Evolutionary conservation across 2,797 vertebrate genomes (phyloP), one percentile per base, ranked within the genome.

Genomic region (Pangasius macronema): DNA sequence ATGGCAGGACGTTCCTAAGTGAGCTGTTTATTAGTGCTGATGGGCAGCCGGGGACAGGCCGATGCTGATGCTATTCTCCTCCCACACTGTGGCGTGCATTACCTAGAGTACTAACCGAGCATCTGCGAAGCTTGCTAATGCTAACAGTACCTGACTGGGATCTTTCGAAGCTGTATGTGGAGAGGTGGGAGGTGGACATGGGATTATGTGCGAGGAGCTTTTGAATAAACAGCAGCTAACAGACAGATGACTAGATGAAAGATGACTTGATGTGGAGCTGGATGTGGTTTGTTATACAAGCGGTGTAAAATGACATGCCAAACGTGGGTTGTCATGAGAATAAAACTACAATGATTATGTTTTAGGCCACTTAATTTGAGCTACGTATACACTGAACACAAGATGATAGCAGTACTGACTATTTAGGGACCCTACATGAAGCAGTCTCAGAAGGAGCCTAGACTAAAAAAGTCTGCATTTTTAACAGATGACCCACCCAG

Each of bases 21-120:
- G 84, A 92, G 73, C 89, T 87, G 80, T 90, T 91, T 88, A 86
- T 84, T 89, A 86, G 87, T 85, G 87, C 73, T 86, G 84, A 91
- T 90, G 89, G 87, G 70, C 82, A 81, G 67, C 87, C 77, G 87
- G 89, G 80, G 91, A 89, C 89, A 63, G 91, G 76, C 73, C 73
- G 5, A n/a, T 86, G 85, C 82, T 86, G 86, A 84, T 89, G 90
- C 87, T 77, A 87, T 86, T 33, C 77, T 86, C 89, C 82, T 86
- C 89, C 84, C 82, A 83, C 88, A 87, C 87, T 77, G 59, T 85
- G 85, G 88, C 86, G 77, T 86, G 88, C 39, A 81, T 72, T 83
- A 82, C 85, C 61, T 80, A 81, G 89, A 82, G 90, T 77, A 84
- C 75, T 87, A 91, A 87, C 84, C 82, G 87, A 90, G 83, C 57